These are phyloP conservation scores for Bombus huntii DNA, from an alignment of 1,140 invertebrate genomes.

Conservation along the genomic window DNA sequence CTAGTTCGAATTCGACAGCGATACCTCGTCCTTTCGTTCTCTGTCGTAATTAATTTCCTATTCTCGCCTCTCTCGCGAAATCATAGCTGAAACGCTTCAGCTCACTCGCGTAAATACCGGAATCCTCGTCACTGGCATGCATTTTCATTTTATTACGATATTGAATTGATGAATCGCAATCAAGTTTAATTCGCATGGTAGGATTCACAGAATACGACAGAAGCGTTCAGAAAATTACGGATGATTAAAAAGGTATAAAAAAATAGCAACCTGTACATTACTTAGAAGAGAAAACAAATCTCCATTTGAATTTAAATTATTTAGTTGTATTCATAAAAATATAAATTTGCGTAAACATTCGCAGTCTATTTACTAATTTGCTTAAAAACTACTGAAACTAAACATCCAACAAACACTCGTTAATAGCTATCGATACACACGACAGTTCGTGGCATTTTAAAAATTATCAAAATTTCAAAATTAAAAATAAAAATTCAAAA, in stretches of 20 bases:
- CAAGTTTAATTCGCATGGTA: background rate
- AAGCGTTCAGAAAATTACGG: too few species aligned
- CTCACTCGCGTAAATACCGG: background rate
- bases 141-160: background rate
- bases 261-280: background rate
- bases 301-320: background rate
- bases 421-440: background rate
- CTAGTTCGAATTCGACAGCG: background rate
- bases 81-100: background rate
- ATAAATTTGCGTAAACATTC: too few species aligned
- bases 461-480: too few species aligned
- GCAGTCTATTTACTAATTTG: background rate
- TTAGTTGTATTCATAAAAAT: background rate
- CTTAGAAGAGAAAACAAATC: background rate
- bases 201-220: background rate
- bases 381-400: background rate
- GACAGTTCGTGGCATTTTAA: background rate
- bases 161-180: background rate
- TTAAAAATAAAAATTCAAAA: too few species aligned
- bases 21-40: background rate
- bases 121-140: background rate
- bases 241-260: background rate
- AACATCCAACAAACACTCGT: background rate
- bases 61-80: background rate
- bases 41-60: slow-evolving; percentile 4